Evolutionary conservation across 2,797 vertebrate species (phyloP), one percentile per base, ranked within the genome.

Genomic region (Manis javanica): DNA sequence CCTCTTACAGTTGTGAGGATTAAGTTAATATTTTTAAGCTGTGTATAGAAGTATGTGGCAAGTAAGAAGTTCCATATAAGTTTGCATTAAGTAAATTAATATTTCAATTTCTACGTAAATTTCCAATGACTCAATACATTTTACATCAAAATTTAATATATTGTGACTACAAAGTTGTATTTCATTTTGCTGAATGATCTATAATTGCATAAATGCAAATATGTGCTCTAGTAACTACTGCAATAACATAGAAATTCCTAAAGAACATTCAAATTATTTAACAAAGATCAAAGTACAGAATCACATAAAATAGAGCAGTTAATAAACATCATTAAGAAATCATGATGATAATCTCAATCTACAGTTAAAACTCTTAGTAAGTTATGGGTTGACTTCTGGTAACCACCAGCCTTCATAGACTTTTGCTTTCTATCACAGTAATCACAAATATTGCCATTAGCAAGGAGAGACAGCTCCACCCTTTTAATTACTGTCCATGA

Each of bases 241-340:
- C 53, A 71, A 59, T n/a, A 75, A 81, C 29, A 59, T 15, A 37
- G 9, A 49, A 49, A 72, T 90, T 79, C 63, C 49, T 57, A 92
- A 90, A 95, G 23, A 75, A 5, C 18, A 87, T 78, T 69, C 29
- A 13, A 66, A 88, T 79, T 78, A 51, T 19, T 87, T 91, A 79
- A 51, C 53, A 71, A 55, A 91, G 51, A 89, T 69, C 26, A 87
- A 90, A 90, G 39, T 78, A 87, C 11, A 23, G 61, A 90, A 53
- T 49, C 21, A 29, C 4, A 34, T 57, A 31, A 21, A 75, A 87
- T 29, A 77, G 2, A 61, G 29, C 6, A 87, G 21, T 83, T 64
- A 31, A 95, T 90, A 90, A 87, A 78, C 72, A 92, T 39, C 79
- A n/a, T 29, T 91, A 57, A 82, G 21, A 39, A 71, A 79, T 90